phyloP scores from a whole-genome alignment of 2,113 vertebrate species.

The Cephalopterus ornatus region DNA sequence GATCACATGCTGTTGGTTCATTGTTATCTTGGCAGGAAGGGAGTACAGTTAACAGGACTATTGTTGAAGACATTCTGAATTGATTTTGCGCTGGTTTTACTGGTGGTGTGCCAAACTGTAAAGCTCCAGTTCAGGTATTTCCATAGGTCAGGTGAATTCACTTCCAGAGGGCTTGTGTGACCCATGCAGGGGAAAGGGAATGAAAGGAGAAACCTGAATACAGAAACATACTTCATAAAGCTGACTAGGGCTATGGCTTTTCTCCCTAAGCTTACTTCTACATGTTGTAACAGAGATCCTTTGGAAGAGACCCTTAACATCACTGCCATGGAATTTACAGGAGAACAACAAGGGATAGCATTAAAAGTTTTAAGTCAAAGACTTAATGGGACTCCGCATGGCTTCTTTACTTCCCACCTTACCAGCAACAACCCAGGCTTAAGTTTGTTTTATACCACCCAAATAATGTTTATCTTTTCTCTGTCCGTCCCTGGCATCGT shows the following conservation, averaged over 20 bases:
- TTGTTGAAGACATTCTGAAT: slow-evolving; percentile 15
- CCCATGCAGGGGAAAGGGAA: not conserved
- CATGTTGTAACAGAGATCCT: not conserved
- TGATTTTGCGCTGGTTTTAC: slow-evolving; percentile 24
- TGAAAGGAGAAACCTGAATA: not conserved
- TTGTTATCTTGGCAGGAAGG: slow-evolving; percentile 41
- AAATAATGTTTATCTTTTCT: slow-evolving; percentile 9
- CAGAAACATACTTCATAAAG: not conserved
- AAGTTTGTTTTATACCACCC: not conserved
- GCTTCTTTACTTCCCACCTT: not conserved
- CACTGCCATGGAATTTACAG: not conserved
- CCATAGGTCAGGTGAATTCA: not conserved
- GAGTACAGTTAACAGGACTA: slow-evolving; percentile 3
- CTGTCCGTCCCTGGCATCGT: not conserved
- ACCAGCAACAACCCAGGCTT: not conserved
- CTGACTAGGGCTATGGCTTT: not conserved
- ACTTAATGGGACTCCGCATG: not conserved
- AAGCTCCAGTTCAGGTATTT: not conserved
- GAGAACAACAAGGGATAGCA: not conserved
- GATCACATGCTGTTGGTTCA: slow-evolving; percentile 50
- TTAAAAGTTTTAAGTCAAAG: not conserved
- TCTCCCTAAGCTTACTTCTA: not conserved
- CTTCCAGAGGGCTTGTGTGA: not conserved
- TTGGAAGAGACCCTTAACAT: not conserved
- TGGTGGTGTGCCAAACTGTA: not conserved